These are phyloP conservation scores for Neostethus bicornis DNA, from an alignment of 2,797 vertebrate genomes.

Conservation along the genomic window DNA sequence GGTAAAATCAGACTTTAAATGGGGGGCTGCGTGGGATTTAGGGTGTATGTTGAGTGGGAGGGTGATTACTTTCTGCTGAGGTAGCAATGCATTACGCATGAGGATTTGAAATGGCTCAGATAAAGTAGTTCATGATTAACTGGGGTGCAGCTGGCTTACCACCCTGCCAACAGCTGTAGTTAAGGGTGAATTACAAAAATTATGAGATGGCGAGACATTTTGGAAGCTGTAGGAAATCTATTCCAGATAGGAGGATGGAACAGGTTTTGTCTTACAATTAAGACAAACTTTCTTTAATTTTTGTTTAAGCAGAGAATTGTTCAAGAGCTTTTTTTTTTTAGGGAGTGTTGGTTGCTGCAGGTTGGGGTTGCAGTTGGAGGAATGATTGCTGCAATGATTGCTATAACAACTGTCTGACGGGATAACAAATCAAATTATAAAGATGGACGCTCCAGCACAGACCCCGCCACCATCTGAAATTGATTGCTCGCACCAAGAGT, in stretches of 20 bases:
- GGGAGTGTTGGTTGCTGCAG: background rate
- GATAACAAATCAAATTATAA: constrained; percentile 81
- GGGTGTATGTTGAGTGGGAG: constrained; percentile 19
- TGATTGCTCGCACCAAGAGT: constrained; percentile 71
- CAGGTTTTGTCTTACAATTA: constrained; percentile 42
- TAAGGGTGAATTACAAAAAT: constrained; percentile 75
- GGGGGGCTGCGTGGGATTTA: constrained; percentile 17
- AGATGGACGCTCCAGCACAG: constrained; percentile 66
- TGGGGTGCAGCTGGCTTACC: constrained; percentile 68
- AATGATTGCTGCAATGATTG: constrained; percentile 69
- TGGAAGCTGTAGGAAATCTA: constrained; percentile 51
- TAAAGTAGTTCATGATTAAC: constrained; percentile 86
- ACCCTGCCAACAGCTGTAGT: constrained; percentile 78
- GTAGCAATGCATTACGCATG: constrained; percentile 78
- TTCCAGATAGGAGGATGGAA: constrained; percentile 6
- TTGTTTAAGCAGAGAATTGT: constrained; percentile 41
- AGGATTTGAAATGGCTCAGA: constrained; percentile 83
- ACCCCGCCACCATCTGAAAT: constrained; percentile 62
- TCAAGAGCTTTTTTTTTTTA: constrained; percentile 33
- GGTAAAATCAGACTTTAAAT: constrained; percentile 42
- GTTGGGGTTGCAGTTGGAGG: constrained; percentile 41
- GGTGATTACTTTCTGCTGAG: constrained; percentile 78
- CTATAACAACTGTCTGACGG: constrained; percentile 72
- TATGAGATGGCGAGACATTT: constrained; percentile 76
- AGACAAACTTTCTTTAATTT: constrained; percentile 37